A percentile compares a stretch with the other conserved stretches of the same genome.
Conservation (phyloP, 2,113 vertebrate species). For the Ceyx margarethae region DNA sequence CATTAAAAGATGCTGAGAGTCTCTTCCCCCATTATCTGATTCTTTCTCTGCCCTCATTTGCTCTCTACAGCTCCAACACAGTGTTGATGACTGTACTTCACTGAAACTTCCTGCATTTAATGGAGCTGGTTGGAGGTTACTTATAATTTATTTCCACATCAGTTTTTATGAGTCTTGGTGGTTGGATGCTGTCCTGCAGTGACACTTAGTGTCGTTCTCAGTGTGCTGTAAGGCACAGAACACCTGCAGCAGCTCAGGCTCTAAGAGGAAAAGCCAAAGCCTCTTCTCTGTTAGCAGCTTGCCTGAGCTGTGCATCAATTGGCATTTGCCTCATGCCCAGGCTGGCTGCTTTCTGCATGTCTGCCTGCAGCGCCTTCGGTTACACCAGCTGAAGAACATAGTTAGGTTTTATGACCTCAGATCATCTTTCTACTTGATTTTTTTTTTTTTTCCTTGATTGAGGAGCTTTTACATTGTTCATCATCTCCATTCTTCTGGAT, state of each 20-base stretch:
- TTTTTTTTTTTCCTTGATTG: background rate
- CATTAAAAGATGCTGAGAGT: background rate
- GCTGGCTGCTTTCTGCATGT: background rate
- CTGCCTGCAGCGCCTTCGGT: background rate
- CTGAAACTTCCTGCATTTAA: background rate
- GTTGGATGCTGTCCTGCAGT: background rate
- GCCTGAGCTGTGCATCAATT: accelerated
- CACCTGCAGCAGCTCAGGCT: background rate
- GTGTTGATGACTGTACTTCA: background rate
- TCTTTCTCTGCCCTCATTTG: background rate
- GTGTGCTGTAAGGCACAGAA: background rate
- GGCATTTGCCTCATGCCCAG: background rate
- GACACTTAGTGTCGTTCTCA: background rate
- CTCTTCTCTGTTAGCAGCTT: background rate
- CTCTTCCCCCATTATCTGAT: background rate
- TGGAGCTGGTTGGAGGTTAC: background rate
- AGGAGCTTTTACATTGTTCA: accelerated
- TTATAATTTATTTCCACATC: background rate
- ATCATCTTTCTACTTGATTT: background rate
- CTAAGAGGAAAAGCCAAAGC: background rate
- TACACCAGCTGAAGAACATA: background rate
- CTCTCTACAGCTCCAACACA: background rate
- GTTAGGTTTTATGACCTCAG: background rate
- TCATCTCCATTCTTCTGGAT: background rate
- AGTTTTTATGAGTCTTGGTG: background rate